Percentiles rank a stretch among this genome's conserved stretches.
These are phyloP conservation scores for Drosophila meridionalis DNA, from an alignment of 2,888 invertebrate species.

Conservation along the genomic window DNA sequence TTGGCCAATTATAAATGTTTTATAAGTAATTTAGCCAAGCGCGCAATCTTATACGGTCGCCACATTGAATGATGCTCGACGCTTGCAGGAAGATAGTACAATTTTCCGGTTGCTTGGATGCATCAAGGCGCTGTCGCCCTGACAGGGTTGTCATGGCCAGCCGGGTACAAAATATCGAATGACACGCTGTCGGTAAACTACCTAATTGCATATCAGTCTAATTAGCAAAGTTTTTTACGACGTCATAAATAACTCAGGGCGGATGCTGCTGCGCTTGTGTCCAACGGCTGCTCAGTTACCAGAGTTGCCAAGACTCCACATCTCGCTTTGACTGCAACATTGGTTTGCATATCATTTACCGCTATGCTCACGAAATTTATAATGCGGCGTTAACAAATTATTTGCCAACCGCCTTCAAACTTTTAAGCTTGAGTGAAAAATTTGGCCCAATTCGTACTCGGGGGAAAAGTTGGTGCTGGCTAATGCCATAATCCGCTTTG, in stretches of 20 bases:
- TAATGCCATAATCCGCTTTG: slow-evolving; percentile 73
- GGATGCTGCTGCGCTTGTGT: slow-evolving; percentile 3
- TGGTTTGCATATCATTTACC: slow-evolving; percentile 48
- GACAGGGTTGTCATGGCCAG: slow-evolving; percentile 42
- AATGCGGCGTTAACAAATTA: slow-evolving; percentile 40
- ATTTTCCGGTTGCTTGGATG: slow-evolving; percentile 46
- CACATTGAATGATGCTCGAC: neutral
- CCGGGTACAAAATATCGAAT: slow-evolving; percentile 55
- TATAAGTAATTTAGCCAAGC: slow-evolving; percentile 42
- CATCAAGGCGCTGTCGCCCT: slow-evolving; percentile 28
- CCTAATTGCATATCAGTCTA: slow-evolving; percentile 82
- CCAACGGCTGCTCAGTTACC: neutral
- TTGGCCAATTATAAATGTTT: slow-evolving; percentile 63
- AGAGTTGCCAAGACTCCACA: neutral
- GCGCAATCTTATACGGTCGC: slow-evolving; percentile 13
- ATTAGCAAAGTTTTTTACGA: slow-evolving; percentile 74
- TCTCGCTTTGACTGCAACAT: neutral
- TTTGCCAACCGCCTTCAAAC: slow-evolving; percentile 34
- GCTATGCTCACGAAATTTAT: slow-evolving; percentile 28
- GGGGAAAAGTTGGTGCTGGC: slow-evolving; percentile 43
- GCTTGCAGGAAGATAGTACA: slow-evolving; percentile 19
- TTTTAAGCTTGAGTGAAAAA: slow-evolving; percentile 8
- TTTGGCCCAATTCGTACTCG: slow-evolving; percentile 21
- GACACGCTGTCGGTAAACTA: slow-evolving; percentile 78
- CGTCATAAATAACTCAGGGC: slow-evolving; percentile 11